Evolutionary conservation across 2,888 invertebrate species (phyloP), one percentile per base, ranked within the genome.

Genomic region (Andrena bucephala): DNA sequence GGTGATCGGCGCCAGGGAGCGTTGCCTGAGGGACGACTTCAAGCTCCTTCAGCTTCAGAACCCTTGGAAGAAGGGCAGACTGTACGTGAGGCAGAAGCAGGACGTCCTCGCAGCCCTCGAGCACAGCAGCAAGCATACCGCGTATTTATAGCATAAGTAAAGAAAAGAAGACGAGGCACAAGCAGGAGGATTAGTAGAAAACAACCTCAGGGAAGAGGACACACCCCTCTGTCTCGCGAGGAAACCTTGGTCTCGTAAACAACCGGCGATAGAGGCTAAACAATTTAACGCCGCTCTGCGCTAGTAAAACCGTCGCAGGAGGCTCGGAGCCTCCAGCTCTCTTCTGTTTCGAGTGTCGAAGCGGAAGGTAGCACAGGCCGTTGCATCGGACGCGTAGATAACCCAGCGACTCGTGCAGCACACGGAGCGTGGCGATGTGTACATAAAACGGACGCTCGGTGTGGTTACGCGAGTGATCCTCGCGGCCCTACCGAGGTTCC

Each of bases 11-110:
- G 98, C 98, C 0, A 95, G 99, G 48, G 99, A 99, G 92, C 95
- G 99, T 78, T 98, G 99, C 91, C 95, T 99, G 6, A 95, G 99
- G 4, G 99, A 99, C 92, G 99, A 99, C 93, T 99, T 99, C 93
- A 97, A 98, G 90, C 98, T 99, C 0, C 95, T 99, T 27, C 97
- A 98, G 90, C 95, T 99, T 73, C 99, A 99, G 93, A 98, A 98
- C 94, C 99, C 99, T 0, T 99, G 99, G 99, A 96, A 98, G 85
- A 98, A 98, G 92, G 99, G 99, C 0, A 95, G 98, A 77, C 94
- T 99, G 82, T 99, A 98, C 94, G 99, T 99, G 2, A 95, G 99
- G 69, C 97, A 98, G 93, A 98, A 98, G 93, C 98, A 98, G 91
- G 98, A 98, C 91, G 96, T 98, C 3, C 94, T 98, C 63, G 98